Conservation (phyloP, 64 coral and sea anemone genomes). For the Actinia tenebrosa region DNA sequence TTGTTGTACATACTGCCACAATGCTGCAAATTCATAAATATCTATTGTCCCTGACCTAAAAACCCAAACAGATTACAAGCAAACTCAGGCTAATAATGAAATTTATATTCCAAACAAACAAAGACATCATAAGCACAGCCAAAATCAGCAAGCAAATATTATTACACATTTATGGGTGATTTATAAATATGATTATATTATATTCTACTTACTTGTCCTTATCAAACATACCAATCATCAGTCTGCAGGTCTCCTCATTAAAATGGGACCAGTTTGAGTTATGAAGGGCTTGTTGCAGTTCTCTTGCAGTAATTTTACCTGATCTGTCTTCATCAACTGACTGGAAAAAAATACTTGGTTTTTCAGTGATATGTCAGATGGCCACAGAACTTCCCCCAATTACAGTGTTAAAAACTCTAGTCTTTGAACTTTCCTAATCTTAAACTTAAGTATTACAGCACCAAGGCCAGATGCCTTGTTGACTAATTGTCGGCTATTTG, state of each 20-base stretch:
- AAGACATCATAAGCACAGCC: too few species aligned
- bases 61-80: neutral
- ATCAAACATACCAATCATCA: slow-evolving; percentile 99
- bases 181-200: neutral
- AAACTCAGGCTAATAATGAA: too few species aligned
- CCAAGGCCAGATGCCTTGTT: too few species aligned
- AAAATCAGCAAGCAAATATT: too few species aligned
- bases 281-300: slow-evolving; percentile 72
- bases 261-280: slow-evolving; percentile 98
- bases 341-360: slow-evolving; percentile 16
- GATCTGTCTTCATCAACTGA: slow-evolving; percentile 93
- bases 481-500: too few species aligned
- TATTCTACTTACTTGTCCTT: slow-evolving; percentile 75
- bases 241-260: slow-evolving; percentile 87
- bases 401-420: too few species aligned
- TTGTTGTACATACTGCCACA: slow-evolving; percentile 98
- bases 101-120: neutral
- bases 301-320: slow-evolving; percentile 85
- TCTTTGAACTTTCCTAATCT: too few species aligned
- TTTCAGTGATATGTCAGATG: neutral
- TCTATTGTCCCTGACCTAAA: slow-evolving; percentile 97
- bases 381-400: too few species aligned
- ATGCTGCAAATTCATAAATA: slow-evolving; percentile 92
- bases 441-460: too few species aligned
- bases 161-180: neutral